Conservation (phyloP, 2,113 vertebrate genomes). For the Lycocorax pyrrhopterus region DNA sequence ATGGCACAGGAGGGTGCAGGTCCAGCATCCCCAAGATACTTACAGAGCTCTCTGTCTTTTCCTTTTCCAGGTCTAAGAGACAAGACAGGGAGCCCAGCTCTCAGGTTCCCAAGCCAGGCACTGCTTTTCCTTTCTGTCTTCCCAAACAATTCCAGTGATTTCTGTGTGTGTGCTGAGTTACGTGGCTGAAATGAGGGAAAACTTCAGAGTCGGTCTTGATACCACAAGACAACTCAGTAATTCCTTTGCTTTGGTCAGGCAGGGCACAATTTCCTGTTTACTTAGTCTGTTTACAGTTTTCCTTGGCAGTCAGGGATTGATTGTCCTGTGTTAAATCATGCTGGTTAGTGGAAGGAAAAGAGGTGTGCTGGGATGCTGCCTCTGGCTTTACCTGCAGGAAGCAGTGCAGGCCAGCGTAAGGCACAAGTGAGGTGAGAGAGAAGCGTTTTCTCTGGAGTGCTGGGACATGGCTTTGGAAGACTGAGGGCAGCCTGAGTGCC, state of each 20-base stretch:
- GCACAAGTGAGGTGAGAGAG: not conserved
- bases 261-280: not conserved
- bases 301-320: not conserved
- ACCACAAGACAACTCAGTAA: not conserved
- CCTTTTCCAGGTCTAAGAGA: not conserved
- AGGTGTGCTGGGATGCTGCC: not conserved
- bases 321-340: not conserved
- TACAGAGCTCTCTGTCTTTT: not conserved
- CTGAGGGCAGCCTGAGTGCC: not conserved
- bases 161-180: not conserved
- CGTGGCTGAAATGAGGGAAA: not conserved
- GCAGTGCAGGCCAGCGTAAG: not conserved
- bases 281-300: not conserved
- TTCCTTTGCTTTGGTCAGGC: not conserved
- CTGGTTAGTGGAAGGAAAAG: not conserved
- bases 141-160: not conserved
- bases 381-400: constrained; percentile 3
- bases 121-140: not conserved
- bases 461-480: not conserved
- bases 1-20: not conserved
- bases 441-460: not conserved
- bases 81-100: not conserved
- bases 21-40: not conserved
- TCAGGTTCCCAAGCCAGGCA: not conserved
- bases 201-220: not conserved